Evolutionary conservation across 2,113 vertebrate species (phyloP).

Genomic region (Cygnus buccinator): DNA sequence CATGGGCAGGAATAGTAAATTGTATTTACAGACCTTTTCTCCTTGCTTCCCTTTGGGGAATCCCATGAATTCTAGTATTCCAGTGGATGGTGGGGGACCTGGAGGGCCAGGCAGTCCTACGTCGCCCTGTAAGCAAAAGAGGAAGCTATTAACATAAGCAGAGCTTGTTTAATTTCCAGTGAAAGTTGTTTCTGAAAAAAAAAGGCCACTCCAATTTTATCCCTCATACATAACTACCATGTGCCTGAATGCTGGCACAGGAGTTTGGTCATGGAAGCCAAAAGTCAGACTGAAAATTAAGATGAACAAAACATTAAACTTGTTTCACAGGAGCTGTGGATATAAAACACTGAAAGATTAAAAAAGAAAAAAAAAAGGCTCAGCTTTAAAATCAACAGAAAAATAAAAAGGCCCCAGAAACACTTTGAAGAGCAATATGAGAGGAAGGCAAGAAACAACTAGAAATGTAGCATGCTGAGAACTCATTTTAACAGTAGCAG

Average conservation of each 20-base stretch:
- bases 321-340: not conserved
- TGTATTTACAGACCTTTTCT: slow-evolving; percentile 81
- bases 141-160: not conserved
- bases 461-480: not conserved
- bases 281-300: not conserved
- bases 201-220: not conserved
- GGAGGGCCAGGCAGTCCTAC: slow-evolving; percentile 86
- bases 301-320: not conserved
- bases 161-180: not conserved
- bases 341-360: not conserved
- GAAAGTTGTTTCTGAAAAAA: not conserved
- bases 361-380: not conserved
- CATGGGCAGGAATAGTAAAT: not conserved
- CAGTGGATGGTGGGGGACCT: slow-evolving; percentile 85
- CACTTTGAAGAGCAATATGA: not conserved
- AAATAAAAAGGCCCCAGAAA: not conserved
- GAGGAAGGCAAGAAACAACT: not conserved
- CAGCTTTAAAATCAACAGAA: not conserved
- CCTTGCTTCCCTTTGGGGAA: slow-evolving; percentile 90
- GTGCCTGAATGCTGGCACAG: not conserved
- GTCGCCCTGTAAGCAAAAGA: slow-evolving; percentile 82
- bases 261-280: not conserved
- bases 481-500: not conserved
- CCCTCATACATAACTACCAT: not conserved
- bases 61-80: slow-evolving; percentile 87